These are phyloP conservation scores for Coleophora flavipennella DNA, from an alignment of 2,888 invertebrate species.

Conservation along the genomic window DNA sequence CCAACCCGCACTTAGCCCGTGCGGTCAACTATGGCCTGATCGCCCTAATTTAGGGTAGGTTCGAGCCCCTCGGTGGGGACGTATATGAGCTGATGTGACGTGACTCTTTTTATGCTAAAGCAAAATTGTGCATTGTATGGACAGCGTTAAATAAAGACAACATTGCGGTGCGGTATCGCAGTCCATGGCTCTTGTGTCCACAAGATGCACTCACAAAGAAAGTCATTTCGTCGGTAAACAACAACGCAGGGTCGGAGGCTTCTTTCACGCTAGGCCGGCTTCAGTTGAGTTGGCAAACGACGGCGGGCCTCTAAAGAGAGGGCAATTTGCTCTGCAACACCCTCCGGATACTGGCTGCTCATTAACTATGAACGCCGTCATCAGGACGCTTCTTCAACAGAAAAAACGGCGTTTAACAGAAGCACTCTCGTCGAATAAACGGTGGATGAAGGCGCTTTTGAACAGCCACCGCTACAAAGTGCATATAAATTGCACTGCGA, in stretches of 20 bases:
- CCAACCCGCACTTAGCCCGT: too few species aligned
- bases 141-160: constrained; percentile 25
- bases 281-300: constrained; percentile 51
- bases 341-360: constrained; percentile 64
- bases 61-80: too few species aligned
- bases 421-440: constrained; percentile 59
- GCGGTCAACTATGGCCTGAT: too few species aligned
- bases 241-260: constrained; percentile 57
- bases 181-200: constrained; percentile 22
- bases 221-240: constrained; percentile 64
- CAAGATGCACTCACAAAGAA: constrained; percentile 46
- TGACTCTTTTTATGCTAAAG: too few species aligned
- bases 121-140: constrained; percentile 21
- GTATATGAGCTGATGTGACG: too few species aligned
- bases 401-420: constrained; percentile 62
- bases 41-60: too few species aligned
- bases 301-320: constrained; percentile 44
- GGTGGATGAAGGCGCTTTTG: constrained; percentile 51
- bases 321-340: constrained; percentile 63
- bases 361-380: constrained; percentile 71
- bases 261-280: constrained; percentile 53
- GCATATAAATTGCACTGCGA: constrained; percentile 67
- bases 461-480: constrained; percentile 59
- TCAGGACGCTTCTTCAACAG: constrained; percentile 64
- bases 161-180: constrained; percentile 29